Evolutionary conservation across 2,797 vertebrate genomes (phyloP), one percentile per base, ranked within the genome.

Genomic region (Acrocephalus scirpaceus): DNA sequence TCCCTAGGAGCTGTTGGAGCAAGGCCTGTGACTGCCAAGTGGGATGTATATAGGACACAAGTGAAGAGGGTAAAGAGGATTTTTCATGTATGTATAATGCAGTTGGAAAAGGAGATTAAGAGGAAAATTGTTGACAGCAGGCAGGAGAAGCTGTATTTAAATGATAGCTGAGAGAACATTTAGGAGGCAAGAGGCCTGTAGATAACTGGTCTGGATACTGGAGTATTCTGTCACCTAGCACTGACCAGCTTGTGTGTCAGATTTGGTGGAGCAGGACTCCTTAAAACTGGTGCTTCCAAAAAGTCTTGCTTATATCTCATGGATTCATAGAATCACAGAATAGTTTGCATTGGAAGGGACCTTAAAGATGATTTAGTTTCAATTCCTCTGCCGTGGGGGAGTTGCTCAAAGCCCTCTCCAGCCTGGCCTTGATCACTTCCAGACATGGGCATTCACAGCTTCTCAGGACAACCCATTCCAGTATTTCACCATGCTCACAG

Each of bases 31-130:
- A 3, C 22, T 81, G 34, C 42, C 13, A 19, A 17, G 30, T 3
- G 30, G 26, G 16, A 26, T 27, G 16, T 26, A 2, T 22, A 6
- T 13, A 7, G 64, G 54, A 29, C 20, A 34, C 1, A 2, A 69
- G 50, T 19, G 36, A 61, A 34, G 22, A 80, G 44, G 26, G 34
- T 29, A 44, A 47, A 66, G 62, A 42, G 18, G 42, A 21, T 47
- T 61, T 74, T 78, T 78, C 1, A 0, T 8, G 3, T 30, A 6
- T 5, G 2, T 50, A 6, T 22, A 17, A 22, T 6, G 23, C 19
- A 42, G 20, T 27, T 3, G 7, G 18, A 13, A 69, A 51, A 7
- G 3, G 42, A 79, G 15, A n/a, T 67, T n/a, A 34, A 38, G 50
- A 60, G 22, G 21, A 73, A 34, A 54, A 38, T 5, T 1, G 1